A percentile compares a stretch with the other conserved stretches of the same genome.
Evolutionary conservation across 2,797 vertebrate genomes (phyloP).

Genomic region (Paguma larvata): DNA sequence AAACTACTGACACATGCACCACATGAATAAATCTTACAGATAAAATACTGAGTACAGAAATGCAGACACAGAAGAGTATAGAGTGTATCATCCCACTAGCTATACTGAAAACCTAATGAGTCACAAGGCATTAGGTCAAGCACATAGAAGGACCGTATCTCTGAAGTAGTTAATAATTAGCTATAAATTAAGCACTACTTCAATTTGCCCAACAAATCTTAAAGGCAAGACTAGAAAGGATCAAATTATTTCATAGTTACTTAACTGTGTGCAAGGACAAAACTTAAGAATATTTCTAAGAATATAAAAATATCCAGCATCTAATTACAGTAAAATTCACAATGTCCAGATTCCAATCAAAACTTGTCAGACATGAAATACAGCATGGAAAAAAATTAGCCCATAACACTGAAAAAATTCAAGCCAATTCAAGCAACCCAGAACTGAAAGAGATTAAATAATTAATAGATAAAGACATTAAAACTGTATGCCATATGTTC

Average conservation of each 20-base stretch:
- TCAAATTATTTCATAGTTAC: background rate
- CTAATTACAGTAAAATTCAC: background rate
- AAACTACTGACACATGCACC: background rate
- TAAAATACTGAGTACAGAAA: background rate
- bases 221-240: background rate
- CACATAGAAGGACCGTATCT: background rate
- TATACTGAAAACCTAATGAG: background rate
- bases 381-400: background rate
- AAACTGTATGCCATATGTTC: background rate
- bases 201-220: background rate
- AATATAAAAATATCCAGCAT: slow-evolving; percentile 6
- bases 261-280: background rate
- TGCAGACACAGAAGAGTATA: background rate
- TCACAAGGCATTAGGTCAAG: background rate
- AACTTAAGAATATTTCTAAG: background rate
- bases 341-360: background rate
- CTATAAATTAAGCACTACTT: background rate
- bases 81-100: background rate
- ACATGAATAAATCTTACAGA: background rate
- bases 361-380: background rate
- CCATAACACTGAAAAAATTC: background rate
- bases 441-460: background rate
- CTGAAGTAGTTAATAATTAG: background rate
- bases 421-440: background rate
- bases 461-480: background rate